Evolutionary conservation across 1,140 invertebrate species (phyloP), one percentile per base, ranked within the genome.

Genomic region (Brachionus koreanus): DNA sequence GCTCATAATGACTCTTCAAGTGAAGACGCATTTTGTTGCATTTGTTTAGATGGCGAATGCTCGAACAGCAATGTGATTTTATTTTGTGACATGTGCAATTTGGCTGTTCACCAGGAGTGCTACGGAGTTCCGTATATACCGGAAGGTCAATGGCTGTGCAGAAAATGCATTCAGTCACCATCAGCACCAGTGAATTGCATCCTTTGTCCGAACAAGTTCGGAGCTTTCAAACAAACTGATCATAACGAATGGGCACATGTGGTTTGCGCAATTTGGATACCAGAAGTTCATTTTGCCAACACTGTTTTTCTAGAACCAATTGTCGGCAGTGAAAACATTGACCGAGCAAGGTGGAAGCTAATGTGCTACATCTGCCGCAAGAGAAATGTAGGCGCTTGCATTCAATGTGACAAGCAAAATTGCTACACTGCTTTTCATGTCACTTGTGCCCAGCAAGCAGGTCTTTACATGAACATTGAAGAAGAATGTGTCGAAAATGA

Each of bases 21-120:
- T 42, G 76, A 79, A 9, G 76, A 79, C 35, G 76, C 76, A 25
- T 43, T 98, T 0, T 99, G 97, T 87, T 97, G 94, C 86, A 98
- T 99, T 84, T 92, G 91, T 86, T 89, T 91, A 87, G 92, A 92
- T 87, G 97, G 97, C 10, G 96, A 98, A 87, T 98, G 96, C 89
- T 93, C 96, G 86, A 98, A 98, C 87, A 95, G 94, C 83, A 98
- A 98, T 88, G 93, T 94, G 42, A 95, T 95, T 85, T 90, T 99
- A 39, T 99, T 99, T 88, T 99, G 97, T 90, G 97, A 99, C 89
- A 98, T 98, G 95, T 99, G 97, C 88, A 98, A 99, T 89, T 89
- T 99, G 35, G 95, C 97, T 19, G 97, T 99, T 19, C 96, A 98
- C 90, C 97, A 98, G 88, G 97, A 99, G 89, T 99, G 97, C 87